Conservation (phyloP, 2,888 invertebrate genomes). For the Ichneumoninae sp. region DNA sequence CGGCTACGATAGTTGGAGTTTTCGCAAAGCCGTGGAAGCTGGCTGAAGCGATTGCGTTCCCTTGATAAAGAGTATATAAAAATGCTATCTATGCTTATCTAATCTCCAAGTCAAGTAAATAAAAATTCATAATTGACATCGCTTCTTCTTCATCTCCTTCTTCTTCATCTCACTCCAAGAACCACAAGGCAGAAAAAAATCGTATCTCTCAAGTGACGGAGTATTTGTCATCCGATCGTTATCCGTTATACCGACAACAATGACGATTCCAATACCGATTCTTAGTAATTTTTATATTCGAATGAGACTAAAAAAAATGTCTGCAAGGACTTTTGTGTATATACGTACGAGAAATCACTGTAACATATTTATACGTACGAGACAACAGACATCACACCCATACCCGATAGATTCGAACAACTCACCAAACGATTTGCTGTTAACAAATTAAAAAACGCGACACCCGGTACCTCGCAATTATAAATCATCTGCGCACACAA, state of each 20-base stretch:
- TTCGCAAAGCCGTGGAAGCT: neutral
- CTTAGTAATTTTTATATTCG: neutral
- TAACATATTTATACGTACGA: too few species aligned
- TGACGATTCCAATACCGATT: neutral
- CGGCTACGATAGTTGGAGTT: neutral
- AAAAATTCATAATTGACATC: constrained; percentile 1
- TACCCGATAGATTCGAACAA: too few species aligned
- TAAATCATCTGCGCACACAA: too few species aligned
- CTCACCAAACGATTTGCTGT: too few species aligned
- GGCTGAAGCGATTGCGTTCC: neutral
- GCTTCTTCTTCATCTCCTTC: neutral
- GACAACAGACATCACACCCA: too few species aligned
- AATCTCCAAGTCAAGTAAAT: constrained; percentile 11
- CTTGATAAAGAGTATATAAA: neutral
- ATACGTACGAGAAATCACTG: neutral
- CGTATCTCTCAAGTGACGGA: constrained; percentile 4
- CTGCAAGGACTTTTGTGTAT: neutral
- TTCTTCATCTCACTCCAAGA: neutral
- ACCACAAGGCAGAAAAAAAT: neutral
- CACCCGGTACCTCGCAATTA: too few species aligned
- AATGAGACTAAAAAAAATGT: neutral
- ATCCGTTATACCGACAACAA: neutral
- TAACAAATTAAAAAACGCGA: too few species aligned
- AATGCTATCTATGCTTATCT: constrained; percentile 9
- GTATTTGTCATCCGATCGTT: neutral